These are phyloP conservation scores for Stylophora pistillata DNA, from an alignment of 64 coral and sea anemone species.

Conservation along the genomic window DNA sequence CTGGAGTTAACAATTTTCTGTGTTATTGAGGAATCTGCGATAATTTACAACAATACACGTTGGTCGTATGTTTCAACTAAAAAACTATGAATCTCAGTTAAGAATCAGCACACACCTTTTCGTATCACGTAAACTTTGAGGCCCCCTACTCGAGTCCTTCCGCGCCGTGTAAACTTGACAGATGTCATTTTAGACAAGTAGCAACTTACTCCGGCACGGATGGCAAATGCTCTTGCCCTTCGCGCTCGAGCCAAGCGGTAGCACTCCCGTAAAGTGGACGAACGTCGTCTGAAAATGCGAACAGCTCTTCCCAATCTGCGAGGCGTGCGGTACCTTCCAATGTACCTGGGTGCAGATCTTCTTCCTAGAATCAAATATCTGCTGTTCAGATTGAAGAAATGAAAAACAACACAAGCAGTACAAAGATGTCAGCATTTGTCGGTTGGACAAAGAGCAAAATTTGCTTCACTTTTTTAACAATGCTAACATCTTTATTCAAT, in stretches of 20 bases:
- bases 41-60: too few species aligned
- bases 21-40: too few species aligned
- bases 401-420: not conserved
- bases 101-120: not conserved
- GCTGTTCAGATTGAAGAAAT: not conserved
- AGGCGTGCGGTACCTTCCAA: not conserved
- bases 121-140: slow-evolving; percentile 17
- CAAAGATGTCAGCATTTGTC: too few species aligned
- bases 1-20: too few species aligned
- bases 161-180: slow-evolving; percentile 9
- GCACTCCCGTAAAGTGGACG: not conserved
- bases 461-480: too few species aligned
- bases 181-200: slow-evolving; percentile 9
- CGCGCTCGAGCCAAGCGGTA: slow-evolving; percentile 20
- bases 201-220: slow-evolving; percentile 2
- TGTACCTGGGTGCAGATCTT: not conserved
- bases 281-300: not conserved
- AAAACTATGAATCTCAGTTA: not conserved
- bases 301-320: not conserved
- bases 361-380: not conserved
- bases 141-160: not conserved
- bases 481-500: too few species aligned
- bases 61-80: not conserved
- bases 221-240: not conserved
- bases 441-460: too few species aligned